A percentile compares a stretch with the other conserved stretches of the same genome.
Conservation (phyloP, 1,140 invertebrate species). For the Danaus melanippus region DNA sequence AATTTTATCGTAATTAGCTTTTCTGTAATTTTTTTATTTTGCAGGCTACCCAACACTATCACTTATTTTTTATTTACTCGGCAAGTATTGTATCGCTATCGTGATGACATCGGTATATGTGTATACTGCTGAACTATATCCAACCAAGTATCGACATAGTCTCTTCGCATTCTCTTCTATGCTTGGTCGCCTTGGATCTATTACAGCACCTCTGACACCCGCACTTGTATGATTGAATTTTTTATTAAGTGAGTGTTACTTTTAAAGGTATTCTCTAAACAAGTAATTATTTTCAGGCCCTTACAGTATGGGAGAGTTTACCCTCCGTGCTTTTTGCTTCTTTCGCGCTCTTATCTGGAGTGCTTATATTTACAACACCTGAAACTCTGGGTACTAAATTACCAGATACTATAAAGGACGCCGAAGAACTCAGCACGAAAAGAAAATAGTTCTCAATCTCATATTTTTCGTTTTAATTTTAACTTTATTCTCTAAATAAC, state of each 20-base stretch:
- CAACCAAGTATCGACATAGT: slow-evolving; percentile 78
- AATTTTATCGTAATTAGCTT: too few species aligned
- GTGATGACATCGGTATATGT: slow-evolving; percentile 79
- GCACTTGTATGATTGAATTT: slow-evolving; percentile 70
- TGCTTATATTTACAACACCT: slow-evolving; percentile 76
- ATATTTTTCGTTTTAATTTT: neutral
- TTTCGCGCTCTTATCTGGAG: slow-evolving; percentile 73
- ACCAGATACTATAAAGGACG: slow-evolving; percentile 79
- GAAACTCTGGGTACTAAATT: slow-evolving; percentile 75
- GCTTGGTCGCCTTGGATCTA: slow-evolving; percentile 80
- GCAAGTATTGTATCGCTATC: slow-evolving; percentile 81
- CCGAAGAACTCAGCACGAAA: slow-evolving; percentile 60
- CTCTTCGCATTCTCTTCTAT: slow-evolving; percentile 80
- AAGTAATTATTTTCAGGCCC: slow-evolving; percentile 18
- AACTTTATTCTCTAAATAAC: slow-evolving; percentile 1
- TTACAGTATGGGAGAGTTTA: slow-evolving; percentile 47
- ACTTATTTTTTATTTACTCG: slow-evolving; percentile 76
- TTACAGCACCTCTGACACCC: slow-evolving; percentile 80
- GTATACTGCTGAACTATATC: slow-evolving; percentile 81
- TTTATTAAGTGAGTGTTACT: neutral
- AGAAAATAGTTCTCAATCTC: slow-evolving; percentile 1
- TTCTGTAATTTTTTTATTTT: neutral
- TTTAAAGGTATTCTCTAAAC: neutral
- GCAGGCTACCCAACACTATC: slow-evolving; percentile 29
- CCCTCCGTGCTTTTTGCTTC: slow-evolving; percentile 77